Conservation (phyloP, 2,113 vertebrate species). For the Empidonax traillii region DNA sequence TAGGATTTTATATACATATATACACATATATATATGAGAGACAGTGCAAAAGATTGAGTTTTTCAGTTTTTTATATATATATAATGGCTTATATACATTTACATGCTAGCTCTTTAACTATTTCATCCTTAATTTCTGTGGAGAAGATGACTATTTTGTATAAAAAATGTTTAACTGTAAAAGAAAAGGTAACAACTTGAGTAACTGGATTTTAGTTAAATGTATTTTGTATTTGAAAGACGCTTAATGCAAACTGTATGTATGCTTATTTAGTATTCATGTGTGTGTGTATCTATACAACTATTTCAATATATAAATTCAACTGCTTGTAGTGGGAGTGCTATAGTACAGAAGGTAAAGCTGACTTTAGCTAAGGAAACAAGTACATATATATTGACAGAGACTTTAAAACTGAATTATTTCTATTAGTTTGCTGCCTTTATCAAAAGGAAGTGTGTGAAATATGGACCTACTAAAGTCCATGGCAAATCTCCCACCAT, state of each 20-base stretch:
- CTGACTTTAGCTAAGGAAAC: not conserved
- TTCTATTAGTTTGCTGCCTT: not conserved
- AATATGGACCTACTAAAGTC: not conserved
- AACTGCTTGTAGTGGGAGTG: not conserved
- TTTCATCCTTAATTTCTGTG: not conserved
- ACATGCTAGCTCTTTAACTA: not conserved
- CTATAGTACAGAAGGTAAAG: not conserved
- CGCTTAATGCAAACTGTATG: not conserved
- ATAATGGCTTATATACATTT: not conserved
- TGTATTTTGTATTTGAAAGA: not conserved
- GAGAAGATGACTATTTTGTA: not conserved
- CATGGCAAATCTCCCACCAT: conserved; percentile 14
- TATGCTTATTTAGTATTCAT: not conserved
- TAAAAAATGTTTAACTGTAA: not conserved
- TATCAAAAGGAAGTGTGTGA: not conserved
- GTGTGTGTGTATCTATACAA: not conserved
- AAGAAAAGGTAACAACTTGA: not conserved
- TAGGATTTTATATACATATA: not conserved
- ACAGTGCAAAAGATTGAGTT: not conserved
- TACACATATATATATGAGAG: not conserved
- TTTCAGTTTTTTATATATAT: not conserved
- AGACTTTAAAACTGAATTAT: not conserved
- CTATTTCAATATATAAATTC: not conserved
- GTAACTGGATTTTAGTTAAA: not conserved
- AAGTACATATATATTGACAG: not conserved